Conservation (phyloP, 2,113 vertebrate species). For the Lonchura striata region DNA sequence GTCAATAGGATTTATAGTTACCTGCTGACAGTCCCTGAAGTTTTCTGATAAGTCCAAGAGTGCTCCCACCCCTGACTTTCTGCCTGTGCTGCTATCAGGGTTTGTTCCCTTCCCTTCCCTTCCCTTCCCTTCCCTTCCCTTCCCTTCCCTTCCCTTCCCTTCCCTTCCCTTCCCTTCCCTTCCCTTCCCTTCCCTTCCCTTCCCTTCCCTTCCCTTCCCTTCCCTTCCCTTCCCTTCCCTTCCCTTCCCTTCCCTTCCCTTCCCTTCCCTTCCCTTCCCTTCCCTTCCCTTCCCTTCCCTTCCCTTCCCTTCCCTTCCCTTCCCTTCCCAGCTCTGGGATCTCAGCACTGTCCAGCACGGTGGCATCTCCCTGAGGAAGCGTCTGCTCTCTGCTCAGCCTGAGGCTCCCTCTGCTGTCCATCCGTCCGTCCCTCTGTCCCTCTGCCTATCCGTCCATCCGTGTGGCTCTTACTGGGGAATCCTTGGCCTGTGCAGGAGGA, state of each 20-base stretch:
- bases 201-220: background rate
- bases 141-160: background rate
- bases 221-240: too few relatives aligned
- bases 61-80: background rate
- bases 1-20: background rate
- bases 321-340: background rate
- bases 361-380: background rate
- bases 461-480: background rate
- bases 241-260: background rate
- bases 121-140: background rate
- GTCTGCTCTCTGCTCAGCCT: background rate
- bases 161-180: background rate
- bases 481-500: too few relatives aligned
- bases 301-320: background rate
- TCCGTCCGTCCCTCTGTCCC: background rate
- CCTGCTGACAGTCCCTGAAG: background rate
- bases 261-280: background rate
- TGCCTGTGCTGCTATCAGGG: background rate
- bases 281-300: background rate
- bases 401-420: conserved; percentile 24
- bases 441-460: background rate
- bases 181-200: background rate
- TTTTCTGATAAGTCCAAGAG: background rate
- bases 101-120: background rate
- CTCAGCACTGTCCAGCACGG: background rate